Percentiles rank a stretch among this genome's conserved stretches.
These are phyloP conservation scores for Scarus forsteni DNA, from an alignment of 2,797 vertebrate species.

Conservation along the genomic window DNA sequence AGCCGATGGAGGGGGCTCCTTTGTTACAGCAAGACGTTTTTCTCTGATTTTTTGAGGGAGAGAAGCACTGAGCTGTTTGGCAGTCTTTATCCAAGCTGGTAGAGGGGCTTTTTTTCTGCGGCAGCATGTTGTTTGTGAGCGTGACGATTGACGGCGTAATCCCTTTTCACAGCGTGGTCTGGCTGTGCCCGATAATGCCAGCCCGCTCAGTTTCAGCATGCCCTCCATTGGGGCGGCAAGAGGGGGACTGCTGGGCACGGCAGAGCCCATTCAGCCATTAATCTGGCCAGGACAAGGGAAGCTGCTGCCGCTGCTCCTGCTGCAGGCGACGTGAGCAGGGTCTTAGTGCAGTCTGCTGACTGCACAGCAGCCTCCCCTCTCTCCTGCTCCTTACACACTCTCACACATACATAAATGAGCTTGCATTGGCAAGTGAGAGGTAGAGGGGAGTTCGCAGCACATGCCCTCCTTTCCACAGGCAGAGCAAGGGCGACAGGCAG, in stretches of 20 bases:
- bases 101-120: constrained; percentile 64
- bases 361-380: constrained; percentile 67
- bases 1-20: constrained; percentile 46
- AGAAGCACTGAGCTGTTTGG: constrained; percentile 67
- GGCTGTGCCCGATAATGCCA: constrained; percentile 86
- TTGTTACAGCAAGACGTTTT: constrained; percentile 77
- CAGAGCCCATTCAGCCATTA: constrained; percentile 81
- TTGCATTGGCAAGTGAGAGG: constrained; percentile 65
- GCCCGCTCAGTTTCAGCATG: constrained; percentile 79
- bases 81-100: constrained; percentile 77
- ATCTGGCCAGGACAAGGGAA: constrained; percentile 80
- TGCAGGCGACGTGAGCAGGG: constrained; percentile 74
- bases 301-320: constrained; percentile 69
- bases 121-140: constrained; percentile 81
- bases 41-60: constrained; percentile 67
- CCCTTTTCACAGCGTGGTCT: constrained; percentile 85
- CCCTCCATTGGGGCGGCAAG: constrained; percentile 76
- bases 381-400: constrained; percentile 43
- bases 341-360: constrained; percentile 80
- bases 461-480: constrained; percentile 55
- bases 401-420: constrained; percentile 51
- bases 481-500: constrained; percentile 53
- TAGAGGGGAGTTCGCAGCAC: constrained; percentile 57
- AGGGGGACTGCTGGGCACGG: constrained; percentile 78
- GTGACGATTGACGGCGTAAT: constrained; percentile 83